Percentiles rank a stretch among this genome's conserved stretches.
Conservation (phyloP, 2,113 vertebrate species). For the Pelodiscus sinensis region DNA sequence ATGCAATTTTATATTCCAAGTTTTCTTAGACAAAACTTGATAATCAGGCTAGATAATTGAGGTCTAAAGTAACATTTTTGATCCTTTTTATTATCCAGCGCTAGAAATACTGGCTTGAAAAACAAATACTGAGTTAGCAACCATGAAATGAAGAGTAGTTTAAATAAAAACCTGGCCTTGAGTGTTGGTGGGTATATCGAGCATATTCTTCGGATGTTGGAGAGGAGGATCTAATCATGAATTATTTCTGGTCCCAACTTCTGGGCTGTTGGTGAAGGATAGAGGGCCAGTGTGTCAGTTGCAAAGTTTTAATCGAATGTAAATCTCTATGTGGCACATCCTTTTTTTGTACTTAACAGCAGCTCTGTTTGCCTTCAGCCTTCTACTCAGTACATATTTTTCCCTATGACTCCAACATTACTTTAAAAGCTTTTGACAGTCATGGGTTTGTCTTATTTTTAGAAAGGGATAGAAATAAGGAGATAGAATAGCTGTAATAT, state of each 20-base stretch:
- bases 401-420: background rate
- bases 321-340: background rate
- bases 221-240: background rate
- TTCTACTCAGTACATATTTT: background rate
- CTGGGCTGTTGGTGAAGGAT: background rate
- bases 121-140: too few relatives aligned
- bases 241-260: background rate
- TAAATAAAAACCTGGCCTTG: too few relatives aligned
- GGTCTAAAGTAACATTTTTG: too few relatives aligned
- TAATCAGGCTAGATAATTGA: too few relatives aligned
- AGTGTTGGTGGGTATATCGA: too few relatives aligned
- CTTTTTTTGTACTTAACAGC: background rate
- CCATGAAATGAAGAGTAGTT: too few relatives aligned
- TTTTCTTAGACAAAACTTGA: too few relatives aligned
- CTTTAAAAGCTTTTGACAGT: background rate
- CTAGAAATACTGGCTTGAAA: too few relatives aligned
- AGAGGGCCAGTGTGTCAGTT: background rate
- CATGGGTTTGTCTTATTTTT: background rate
- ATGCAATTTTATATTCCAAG: too few relatives aligned
- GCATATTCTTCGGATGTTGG: background rate
- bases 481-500: background rate
- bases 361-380: background rate
- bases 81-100: too few relatives aligned
- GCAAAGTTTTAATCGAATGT: background rate
- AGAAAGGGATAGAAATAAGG: background rate